A percentile compares a stretch with the other conserved stretches of the same genome.
Evolutionary conservation across 2,113 vertebrate genomes (phyloP).

Genomic region (Python bivittatus): DNA sequence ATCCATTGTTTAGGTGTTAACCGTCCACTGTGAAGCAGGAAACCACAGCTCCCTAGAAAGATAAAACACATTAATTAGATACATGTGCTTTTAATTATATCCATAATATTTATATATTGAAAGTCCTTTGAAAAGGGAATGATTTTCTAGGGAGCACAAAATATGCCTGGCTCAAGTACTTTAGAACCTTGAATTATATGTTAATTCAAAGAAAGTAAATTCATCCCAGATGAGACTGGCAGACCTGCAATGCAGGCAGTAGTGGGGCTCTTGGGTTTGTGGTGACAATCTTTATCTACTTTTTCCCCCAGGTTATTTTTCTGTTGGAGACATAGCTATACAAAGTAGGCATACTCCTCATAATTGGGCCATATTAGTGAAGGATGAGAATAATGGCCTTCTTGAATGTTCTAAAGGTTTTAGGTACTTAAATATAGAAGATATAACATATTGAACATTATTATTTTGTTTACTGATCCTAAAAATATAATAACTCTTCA

Average conservation of each 20-base stretch:
- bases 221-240: neutral
- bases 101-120: neutral
- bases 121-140: neutral
- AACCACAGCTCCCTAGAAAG: neutral
- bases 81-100: neutral
- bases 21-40: neutral
- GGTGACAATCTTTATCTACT: neutral
- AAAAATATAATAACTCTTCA: neutral
- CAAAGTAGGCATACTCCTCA: neutral
- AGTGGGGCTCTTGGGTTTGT: neutral
- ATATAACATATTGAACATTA: neutral
- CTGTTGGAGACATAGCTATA: neutral
- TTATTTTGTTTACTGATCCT: neutral
- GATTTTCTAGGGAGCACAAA: neutral
- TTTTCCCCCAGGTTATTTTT: neutral
- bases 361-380: neutral
- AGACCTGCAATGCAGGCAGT: neutral
- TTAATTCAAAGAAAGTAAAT: neutral
- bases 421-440: neutral
- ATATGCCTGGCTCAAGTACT: neutral
- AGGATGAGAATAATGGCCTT: slow-evolving; percentile 1
- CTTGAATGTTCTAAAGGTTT: neutral
- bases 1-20: neutral
- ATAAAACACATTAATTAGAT: neutral
- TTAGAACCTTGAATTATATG: neutral